These are phyloP conservation scores for Agonopterix alstromeriana DNA, from an alignment of 2,888 invertebrate species.

Conservation along the genomic window DNA sequence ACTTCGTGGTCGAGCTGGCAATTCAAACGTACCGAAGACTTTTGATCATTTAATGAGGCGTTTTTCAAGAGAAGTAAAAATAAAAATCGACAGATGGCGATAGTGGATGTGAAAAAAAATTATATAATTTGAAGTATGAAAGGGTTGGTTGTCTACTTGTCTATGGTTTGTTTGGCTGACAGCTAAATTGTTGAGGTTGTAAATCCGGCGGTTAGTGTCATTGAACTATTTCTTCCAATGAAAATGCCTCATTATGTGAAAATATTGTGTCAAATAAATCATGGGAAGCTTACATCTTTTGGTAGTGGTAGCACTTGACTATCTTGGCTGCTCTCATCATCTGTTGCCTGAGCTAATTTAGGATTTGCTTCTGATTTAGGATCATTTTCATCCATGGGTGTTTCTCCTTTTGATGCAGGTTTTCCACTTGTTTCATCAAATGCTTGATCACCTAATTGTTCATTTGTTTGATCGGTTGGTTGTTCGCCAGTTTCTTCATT, in stretches of 20 bases:
- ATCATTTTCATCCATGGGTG: background rate
- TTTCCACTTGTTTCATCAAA: too few relatives aligned
- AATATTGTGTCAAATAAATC: slow-evolving; percentile 3
- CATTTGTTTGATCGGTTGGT: background rate
- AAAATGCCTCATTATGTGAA: too few relatives aligned
- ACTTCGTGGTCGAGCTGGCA: slow-evolving; percentile 22
- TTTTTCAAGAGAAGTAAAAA: background rate
- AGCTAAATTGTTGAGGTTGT: too few relatives aligned
- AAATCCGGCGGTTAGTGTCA: too few relatives aligned
- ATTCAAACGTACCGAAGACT: background rate
- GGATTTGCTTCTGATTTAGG: slow-evolving; percentile 5
- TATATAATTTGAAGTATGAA: too few relatives aligned
- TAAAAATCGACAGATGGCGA: background rate
- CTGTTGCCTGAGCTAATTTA: slow-evolving; percentile 14
- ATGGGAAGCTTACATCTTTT: slow-evolving; percentile 9
- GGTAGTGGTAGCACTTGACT: slow-evolving; percentile 6
- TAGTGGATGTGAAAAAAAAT: too few relatives aligned
- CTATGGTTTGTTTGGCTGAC: too few relatives aligned
- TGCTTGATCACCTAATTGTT: background rate
- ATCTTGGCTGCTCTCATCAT: slow-evolving; percentile 40
- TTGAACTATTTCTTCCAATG: too few relatives aligned
- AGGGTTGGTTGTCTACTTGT: too few relatives aligned
- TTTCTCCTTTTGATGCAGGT: background rate
- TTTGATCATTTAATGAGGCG: background rate
- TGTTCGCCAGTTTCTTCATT: too few relatives aligned